These are phyloP conservation scores for Diceros bicornis DNA, from an alignment of 2,797 vertebrate genomes.

Conservation along the genomic window DNA sequence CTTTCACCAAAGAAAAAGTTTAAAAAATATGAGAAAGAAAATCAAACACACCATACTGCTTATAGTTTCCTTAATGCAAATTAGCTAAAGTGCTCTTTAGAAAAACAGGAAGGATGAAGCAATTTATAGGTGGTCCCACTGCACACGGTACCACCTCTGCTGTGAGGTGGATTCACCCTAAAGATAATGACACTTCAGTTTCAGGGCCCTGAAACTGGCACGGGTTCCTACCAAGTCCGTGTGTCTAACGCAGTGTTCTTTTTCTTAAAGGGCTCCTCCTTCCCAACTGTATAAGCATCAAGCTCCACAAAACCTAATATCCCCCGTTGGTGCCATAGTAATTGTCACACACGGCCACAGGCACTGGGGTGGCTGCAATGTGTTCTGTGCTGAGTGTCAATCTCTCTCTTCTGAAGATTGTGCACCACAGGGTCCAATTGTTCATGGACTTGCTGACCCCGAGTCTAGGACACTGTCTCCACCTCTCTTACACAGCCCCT, in stretches of 20 bases:
- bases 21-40: background rate
- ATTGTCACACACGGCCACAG: background rate
- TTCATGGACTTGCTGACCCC: background rate
- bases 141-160: too few relatives aligned
- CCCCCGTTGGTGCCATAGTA: background rate
- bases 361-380: background rate
- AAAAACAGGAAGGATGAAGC: background rate
- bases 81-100: background rate
- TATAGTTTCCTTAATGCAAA: slow-evolving; percentile 40
- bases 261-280: background rate
- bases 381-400: background rate
- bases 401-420: background rate
- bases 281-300: background rate
- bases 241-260: background rate
- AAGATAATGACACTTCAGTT: background rate
- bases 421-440: background rate
- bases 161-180: background rate
- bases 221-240: background rate
- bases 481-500: background rate
- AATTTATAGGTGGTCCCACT: background rate
- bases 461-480: background rate
- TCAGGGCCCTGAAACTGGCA: background rate
- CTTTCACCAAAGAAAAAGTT: background rate
- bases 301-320: background rate
- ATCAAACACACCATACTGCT: background rate